Conservation (phyloP, 2,797 vertebrate genomes). For the Serranus cabrilla region DNA sequence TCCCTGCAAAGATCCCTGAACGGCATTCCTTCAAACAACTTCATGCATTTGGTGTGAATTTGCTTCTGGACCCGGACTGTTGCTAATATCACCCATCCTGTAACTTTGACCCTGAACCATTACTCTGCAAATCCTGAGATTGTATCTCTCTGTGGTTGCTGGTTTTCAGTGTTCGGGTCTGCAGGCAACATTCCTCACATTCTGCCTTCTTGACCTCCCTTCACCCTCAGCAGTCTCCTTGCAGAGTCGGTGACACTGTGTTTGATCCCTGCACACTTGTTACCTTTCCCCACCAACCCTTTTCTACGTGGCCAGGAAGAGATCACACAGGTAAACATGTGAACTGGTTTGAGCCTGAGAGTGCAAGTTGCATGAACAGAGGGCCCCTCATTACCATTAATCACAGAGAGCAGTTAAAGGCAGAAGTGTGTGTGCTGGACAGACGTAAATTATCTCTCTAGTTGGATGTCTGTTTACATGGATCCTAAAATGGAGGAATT, state of each 20-base stretch:
- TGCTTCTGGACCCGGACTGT: conserved; percentile 17
- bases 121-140: conserved; percentile 48
- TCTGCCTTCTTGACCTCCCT: conserved; percentile 72
- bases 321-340: conserved; percentile 26
- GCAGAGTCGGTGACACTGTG: conserved; percentile 34
- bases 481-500: conserved; percentile 1
- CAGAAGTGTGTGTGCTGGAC: not conserved
- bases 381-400: conserved; percentile 41
- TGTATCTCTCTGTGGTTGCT: conserved; percentile 34
- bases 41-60: conserved; percentile 24
- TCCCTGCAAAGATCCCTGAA: not conserved
- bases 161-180: conserved; percentile 59
- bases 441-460: conserved; percentile 6
- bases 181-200: conserved; percentile 75
- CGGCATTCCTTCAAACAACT: conserved; percentile 6
- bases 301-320: conserved; percentile 18
- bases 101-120: conserved; percentile 61
- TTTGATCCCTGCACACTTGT: conserved; percentile 53
- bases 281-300: conserved; percentile 31
- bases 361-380: conserved; percentile 24
- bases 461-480: conserved; percentile 10
- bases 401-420: conserved; percentile 20
- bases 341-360: conserved; percentile 30
- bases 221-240: conserved; percentile 54
- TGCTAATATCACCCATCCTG: conserved; percentile 40